Conservation (phyloP, 2,888 invertebrate genomes). For the Hydropsyche betteni region DNA sequence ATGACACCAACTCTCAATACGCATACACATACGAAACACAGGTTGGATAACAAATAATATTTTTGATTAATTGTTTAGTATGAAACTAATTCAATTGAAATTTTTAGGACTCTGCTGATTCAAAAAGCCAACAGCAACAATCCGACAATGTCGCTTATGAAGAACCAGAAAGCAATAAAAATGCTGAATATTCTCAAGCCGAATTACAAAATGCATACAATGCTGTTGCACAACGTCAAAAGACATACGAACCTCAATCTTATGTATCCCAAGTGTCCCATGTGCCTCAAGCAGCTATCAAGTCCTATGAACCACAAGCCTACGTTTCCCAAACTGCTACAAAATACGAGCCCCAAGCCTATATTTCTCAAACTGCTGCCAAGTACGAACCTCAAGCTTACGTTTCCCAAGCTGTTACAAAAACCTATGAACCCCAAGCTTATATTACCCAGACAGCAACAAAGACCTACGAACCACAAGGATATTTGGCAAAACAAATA, state of each 20-base stretch:
- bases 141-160: not conserved
- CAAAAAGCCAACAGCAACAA: conserved; percentile 2
- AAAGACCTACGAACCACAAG: conserved; percentile 18
- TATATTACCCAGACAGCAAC: not conserved
- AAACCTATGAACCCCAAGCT: not conserved
- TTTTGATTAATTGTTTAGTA: no score
- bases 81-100: no score
- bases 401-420: conserved; percentile 9
- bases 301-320: not conserved
- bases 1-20: conserved; percentile 36
- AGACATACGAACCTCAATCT: conserved; percentile 8
- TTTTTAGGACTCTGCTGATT: conserved; percentile 19
- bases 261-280: not conserved
- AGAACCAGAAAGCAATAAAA: conserved; percentile 11
- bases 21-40: conserved; percentile 34
- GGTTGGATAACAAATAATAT: not conserved
- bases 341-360: conserved; percentile 23
- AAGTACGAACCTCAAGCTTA: conserved; percentile 29
- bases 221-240: not conserved
- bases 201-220: conserved; percentile 21
- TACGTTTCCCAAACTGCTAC: not conserved
- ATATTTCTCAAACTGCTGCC: not conserved
- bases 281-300: conserved; percentile 3
- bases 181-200: not conserved
- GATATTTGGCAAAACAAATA: conserved; percentile 20